These are phyloP conservation scores for Pachycephus smyrnensis DNA, from an alignment of 2,888 invertebrate genomes.

Conservation along the genomic window DNA sequence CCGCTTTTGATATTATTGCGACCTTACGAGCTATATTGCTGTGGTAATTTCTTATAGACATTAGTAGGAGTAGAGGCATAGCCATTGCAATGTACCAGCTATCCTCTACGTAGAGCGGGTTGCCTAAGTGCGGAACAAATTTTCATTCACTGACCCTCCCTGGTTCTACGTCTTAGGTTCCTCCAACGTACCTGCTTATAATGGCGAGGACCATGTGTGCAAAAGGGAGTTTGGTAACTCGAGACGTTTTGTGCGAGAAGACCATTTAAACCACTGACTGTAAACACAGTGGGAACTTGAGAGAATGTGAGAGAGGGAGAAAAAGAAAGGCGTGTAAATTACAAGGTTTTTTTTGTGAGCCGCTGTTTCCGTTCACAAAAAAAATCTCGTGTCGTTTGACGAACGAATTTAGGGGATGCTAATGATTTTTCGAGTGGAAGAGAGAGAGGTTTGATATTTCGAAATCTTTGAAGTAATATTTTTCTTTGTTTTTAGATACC, in stretches of 20 bases:
- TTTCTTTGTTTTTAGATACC: constrained; percentile 74
- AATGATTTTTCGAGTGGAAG: not conserved
- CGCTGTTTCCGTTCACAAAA: not conserved
- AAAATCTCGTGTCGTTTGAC: not conserved
- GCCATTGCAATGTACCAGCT: not conserved
- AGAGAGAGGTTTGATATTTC: not conserved
- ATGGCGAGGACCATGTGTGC: not conserved
- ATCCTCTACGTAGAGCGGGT: not conserved
- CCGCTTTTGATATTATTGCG: not conserved
- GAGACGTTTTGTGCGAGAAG: constrained; percentile 36
- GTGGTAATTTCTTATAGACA: not conserved
- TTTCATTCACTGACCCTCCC: not conserved
- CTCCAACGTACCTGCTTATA: not conserved
- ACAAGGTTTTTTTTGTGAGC: constrained; percentile 12
- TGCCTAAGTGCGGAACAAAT: not conserved
- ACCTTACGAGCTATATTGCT: not conserved
- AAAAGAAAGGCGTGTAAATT: constrained; percentile 38
- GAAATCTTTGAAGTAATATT: not conserved
- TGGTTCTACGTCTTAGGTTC: not conserved
- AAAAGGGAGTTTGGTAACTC: constrained; percentile 30
- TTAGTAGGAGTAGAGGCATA: not conserved
- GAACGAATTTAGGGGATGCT: not conserved
- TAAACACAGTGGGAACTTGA: constrained; percentile 34
- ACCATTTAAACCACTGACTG: constrained; percentile 47
- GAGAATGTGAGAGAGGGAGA: not conserved